Evolutionary conservation across 2,113 vertebrate genomes (phyloP), one percentile per base, ranked within the genome.

Genomic region (Pachypanchax playfairii): DNA sequence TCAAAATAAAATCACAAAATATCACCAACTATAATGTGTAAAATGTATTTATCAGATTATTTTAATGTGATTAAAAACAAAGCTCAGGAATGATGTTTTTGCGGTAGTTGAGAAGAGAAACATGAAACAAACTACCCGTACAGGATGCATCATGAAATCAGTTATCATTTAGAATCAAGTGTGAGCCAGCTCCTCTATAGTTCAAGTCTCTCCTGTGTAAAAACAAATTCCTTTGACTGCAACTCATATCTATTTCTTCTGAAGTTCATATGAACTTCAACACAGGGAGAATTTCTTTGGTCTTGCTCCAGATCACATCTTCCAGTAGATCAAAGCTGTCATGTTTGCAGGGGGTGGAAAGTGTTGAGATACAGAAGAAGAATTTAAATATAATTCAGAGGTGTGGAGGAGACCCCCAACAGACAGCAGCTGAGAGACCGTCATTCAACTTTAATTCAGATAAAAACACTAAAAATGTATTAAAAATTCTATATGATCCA

Each of bases 61-160:
- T 36, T 4, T 36, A 5, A 36, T 36, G 35, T 12, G 12, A 14
- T n/a, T 1, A 14, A 36, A 36, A 36, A 14, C 35, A 36, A 36
- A 36, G 35, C 12, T 13, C 11, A 10, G 35, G 14, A 36, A 36
- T 14, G 35, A 36, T 14, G 35, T n/a, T n/a, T n/a, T n/a, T n/a
- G n/a, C n/a, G n/a, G n/a, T n/a, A n/a, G n/a, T n/a, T n/a, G n/a
- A n/a, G n/a, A n/a, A n/a, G n/a, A n/a, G n/a, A n/a, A n/a, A n/a
- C n/a, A n/a, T n/a, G n/a, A 49, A 62, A 62, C 52, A 57, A 85
- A 85, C 66, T 87, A 88, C 80, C 82, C 73, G 60, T 41, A 67
- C 63, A 62, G 59, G 79, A 43, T 50, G 60, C 83, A 81, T 85
- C 73, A 39, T 75, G 56, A 70, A 80, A 46, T 75, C 70, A 49